Conservation (phyloP, 2,888 invertebrate species). For the Eristalis arbustorum region DNA sequence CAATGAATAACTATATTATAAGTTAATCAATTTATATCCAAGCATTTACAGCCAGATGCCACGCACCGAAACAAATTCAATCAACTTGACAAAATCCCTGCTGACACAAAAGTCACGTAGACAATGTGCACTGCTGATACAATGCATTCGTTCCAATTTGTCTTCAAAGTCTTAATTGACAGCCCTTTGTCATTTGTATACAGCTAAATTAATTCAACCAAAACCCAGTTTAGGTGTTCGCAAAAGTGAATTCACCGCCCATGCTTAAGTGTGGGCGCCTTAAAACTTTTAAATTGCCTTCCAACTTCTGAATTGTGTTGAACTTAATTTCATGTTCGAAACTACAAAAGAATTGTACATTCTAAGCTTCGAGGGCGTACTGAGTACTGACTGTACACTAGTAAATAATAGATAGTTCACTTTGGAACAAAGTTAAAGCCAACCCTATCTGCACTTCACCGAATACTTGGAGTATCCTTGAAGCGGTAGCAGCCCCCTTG, state of each 20-base stretch:
- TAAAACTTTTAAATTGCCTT: not conserved
- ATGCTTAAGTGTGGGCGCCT: not conserved
- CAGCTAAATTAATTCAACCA: not conserved
- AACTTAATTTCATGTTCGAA: not conserved
- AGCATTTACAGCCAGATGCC: not conserved
- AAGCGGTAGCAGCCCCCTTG: not conserved
- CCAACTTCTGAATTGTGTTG: not conserved
- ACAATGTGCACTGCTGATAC: not conserved
- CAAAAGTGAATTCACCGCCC: not conserved
- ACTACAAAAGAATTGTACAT: not conserved
- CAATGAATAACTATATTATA: not conserved
- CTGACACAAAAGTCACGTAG: not conserved
- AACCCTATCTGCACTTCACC: not conserved
- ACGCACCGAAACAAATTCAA: not conserved
- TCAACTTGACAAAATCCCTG: not conserved
- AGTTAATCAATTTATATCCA: not conserved
- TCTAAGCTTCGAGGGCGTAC: not conserved
- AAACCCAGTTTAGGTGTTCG: not conserved
- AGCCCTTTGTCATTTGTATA: not conserved
- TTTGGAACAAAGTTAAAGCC: slow-evolving; percentile 1
- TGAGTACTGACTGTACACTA: not conserved
- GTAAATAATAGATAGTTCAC: slow-evolving; percentile 20
- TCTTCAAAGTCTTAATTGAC: not conserved
- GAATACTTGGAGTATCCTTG: not conserved
- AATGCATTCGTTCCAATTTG: not conserved